Evolutionary conservation across 1,140 invertebrate genomes (phyloP).

Genomic region (Drosophila hydei): DNA sequence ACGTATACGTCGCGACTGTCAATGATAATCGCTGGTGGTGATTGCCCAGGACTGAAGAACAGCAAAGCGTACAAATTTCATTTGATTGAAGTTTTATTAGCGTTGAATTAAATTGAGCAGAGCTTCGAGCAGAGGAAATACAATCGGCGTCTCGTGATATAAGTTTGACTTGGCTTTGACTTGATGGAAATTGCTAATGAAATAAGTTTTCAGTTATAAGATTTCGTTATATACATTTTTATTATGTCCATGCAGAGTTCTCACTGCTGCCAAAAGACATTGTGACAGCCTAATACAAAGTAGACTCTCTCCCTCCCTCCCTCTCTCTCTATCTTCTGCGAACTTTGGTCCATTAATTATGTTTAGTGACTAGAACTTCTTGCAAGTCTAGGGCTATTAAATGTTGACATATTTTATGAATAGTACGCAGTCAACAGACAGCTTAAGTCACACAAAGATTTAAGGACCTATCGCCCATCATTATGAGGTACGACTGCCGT

Average conservation of each 20-base stretch:
- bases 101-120: slow-evolving; percentile 78
- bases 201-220: slow-evolving; percentile 75
- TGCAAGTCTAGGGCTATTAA: too few species aligned
- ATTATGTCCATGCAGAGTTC: slow-evolving; percentile 5
- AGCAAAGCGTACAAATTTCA: slow-evolving; percentile 56
- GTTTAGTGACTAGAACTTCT: too few species aligned
- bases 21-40: slow-evolving; percentile 49
- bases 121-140: slow-evolving; percentile 40
- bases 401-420: too few species aligned
- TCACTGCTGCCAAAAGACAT: neutral
- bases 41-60: slow-evolving; percentile 37
- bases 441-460: too few species aligned
- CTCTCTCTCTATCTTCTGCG: too few species aligned
- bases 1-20: slow-evolving; percentile 52
- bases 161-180: slow-evolving; percentile 41
- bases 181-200: slow-evolving; percentile 80
- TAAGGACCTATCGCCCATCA: too few species aligned
- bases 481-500: too few species aligned
- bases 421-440: too few species aligned
- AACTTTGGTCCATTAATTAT: too few species aligned
- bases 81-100: slow-evolving; percentile 73
- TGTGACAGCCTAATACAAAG: too few species aligned
- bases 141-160: slow-evolving; percentile 8
- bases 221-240: slow-evolving; percentile 51
- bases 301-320: too few species aligned